Evolutionary conservation across 2,113 vertebrate genomes (phyloP).

Genomic region (Bos javanicus): DNA sequence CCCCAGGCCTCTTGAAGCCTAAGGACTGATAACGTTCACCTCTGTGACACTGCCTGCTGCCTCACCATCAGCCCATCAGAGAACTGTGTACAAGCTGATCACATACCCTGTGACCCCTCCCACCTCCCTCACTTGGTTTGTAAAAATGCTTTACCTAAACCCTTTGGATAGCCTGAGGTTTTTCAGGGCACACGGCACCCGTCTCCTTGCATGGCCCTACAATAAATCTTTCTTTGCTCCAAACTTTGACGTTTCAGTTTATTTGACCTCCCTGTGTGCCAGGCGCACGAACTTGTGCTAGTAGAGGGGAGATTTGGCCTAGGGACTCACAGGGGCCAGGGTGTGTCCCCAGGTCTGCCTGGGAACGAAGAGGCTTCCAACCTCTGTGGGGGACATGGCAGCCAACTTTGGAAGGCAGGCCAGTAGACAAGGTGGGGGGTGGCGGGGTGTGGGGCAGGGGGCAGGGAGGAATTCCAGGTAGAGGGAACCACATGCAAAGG

Average conservation of each 20-base stretch:
- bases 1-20: not conserved
- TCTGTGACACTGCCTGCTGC: not conserved
- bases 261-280: not conserved
- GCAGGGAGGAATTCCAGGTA: not conserved
- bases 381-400: not conserved
- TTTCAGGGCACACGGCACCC: not conserved
- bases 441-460: not conserved
- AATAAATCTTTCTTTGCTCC: not conserved
- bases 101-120: not conserved
- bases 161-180: not conserved
- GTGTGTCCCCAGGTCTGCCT: not conserved
- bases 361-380: not conserved
- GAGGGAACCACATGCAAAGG: not conserved
- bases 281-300: not conserved
- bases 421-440: not conserved
- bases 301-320: not conserved
- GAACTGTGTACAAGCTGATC: not conserved
- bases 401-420: not conserved
- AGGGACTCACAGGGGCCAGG: not conserved
- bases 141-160: not conserved
- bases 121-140: not conserved
- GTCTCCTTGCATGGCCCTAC: not conserved
- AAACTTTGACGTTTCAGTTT: not conserved
- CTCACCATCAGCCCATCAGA: not conserved
- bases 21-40: not conserved